Base-by-base conservation (phyloP, 2,888 invertebrate genomes). In the Herminia tarsipennalis region DNA sequence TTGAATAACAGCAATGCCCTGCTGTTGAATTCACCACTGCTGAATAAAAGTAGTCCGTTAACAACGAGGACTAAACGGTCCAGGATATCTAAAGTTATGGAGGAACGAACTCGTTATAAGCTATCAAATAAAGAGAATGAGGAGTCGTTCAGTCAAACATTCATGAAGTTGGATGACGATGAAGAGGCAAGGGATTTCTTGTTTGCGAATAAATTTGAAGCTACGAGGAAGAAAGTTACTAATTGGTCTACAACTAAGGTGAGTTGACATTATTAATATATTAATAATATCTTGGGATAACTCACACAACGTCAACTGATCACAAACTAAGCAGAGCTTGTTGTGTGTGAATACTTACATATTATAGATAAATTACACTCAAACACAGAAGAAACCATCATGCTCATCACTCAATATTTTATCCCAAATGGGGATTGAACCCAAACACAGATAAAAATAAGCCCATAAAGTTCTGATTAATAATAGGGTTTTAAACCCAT, bases 161-260 rank as follows among this genome's bases (percentile, higher is more conserved):
- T 78, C 18, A 57, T 80, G 2, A 86, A 84, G 32, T 49, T 87
- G 14, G 86, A 86, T 24, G 64, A 83, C 1, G 88, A 87, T 21
- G 90, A 89, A n/a, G 88, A 89, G 12, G 67, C 90, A 0, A 78
- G 86, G n/a, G 89, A 88, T 22, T 87, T 83, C 24, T 62, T 78
- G 0, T 88, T 88, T 3, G 76, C 76, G 2, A 74, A 75, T 1
- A 62, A 63, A 3, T 85, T 81, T 45, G 65, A 71, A 36, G 48
- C 70, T 0, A 48, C 66, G 1, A 71, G 67, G 30, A 62, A 69
- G 40, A 65, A 64, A 3, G 66, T 58, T 1, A 71, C 76, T 0
- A 73, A 73, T 29, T 88, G 88, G 87, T 76, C 82, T 0, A 69
- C 52, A 9, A 65, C 84, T 35, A 88, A 90, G 85, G 90, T 90